Evolutionary conservation across 1,140 invertebrate genomes (phyloP).

Genomic region (Calliphora vicina): DNA sequence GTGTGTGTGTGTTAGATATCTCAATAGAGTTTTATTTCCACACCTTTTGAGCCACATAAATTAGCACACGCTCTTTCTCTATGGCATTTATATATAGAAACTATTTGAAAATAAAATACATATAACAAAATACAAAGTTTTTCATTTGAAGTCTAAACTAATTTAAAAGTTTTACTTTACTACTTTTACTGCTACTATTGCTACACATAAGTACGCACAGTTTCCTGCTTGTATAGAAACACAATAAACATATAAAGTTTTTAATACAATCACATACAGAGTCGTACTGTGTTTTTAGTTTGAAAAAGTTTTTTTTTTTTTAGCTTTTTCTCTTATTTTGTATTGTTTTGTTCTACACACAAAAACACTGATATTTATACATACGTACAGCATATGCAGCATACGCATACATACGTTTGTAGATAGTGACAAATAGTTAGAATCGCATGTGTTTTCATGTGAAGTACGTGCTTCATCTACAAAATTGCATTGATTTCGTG

Average conservation of each 20-base stretch:
- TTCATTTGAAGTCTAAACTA: slow-evolving; percentile 29
- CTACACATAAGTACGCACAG: background rate
- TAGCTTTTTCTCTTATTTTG: background rate
- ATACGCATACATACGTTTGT: background rate
- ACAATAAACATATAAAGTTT: slow-evolving; percentile 22
- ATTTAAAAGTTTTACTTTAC: slow-evolving; percentile 29
- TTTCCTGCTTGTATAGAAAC: background rate
- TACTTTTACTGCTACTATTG: background rate
- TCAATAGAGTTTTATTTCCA: background rate
- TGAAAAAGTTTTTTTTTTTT: background rate
- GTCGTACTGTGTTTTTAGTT: background rate
- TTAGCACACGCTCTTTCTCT: background rate
- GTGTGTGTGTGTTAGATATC: too few relatives aligned
- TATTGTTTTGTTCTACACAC: background rate
- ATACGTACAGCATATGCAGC: background rate
- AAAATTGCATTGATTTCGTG: slow-evolving; percentile 32
- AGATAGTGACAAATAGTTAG: background rate
- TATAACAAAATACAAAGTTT: slow-evolving; percentile 5
- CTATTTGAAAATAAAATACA: too few relatives aligned
- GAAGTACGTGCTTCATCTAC: slow-evolving; percentile 15
- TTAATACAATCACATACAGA: slow-evolving; percentile 8
- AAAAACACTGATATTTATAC: background rate
- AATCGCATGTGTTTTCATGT: slow-evolving; percentile 27
- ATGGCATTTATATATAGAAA: background rate
- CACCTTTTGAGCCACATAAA: background rate